Percentiles rank a stretch among this genome's conserved stretches.
Conservation (phyloP, 2,888 invertebrate genomes). For the Mantis religiosa region DNA sequence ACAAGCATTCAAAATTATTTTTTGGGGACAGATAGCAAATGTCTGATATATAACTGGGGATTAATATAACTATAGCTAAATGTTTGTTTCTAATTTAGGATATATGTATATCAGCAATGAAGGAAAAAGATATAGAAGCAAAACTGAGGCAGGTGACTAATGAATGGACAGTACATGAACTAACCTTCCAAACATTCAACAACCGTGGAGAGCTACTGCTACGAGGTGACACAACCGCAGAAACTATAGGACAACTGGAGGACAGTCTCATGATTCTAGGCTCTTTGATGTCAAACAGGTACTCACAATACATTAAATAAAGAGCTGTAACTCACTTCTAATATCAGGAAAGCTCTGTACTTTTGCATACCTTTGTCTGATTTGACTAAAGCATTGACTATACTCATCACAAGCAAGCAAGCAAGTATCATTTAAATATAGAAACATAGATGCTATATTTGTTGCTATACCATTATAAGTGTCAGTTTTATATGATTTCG, state of each 20-base stretch:
- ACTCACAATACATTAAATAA: background rate
- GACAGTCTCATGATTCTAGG: slow-evolving; percentile 96
- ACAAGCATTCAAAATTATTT: too few relatives aligned
- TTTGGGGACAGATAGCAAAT: too few relatives aligned
- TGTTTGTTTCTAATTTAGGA: slow-evolving; percentile 54
- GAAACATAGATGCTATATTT: too few relatives aligned
- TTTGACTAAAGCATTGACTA: too few relatives aligned
- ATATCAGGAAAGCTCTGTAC: too few relatives aligned
- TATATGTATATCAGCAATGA: slow-evolving; percentile 96
- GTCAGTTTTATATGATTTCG: too few relatives aligned
- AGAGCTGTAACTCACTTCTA: background rate
- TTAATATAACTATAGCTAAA: background rate
- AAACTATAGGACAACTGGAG: slow-evolving; percentile 90
- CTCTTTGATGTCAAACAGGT: slow-evolving; percentile 87
- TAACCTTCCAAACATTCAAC: slow-evolving; percentile 93
- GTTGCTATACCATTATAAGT: too few relatives aligned
- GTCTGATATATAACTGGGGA: background rate
- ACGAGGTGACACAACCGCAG: slow-evolving; percentile 90
- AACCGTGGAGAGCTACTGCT: slow-evolving; percentile 88
- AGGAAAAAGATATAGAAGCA: slow-evolving; percentile 95
- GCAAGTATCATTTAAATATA: too few relatives aligned
- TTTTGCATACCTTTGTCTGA: too few relatives aligned
- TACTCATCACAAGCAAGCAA: too few relatives aligned
- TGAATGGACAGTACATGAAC: slow-evolving; percentile 90
- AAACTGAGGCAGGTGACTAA: slow-evolving; percentile 91